Conservation (phyloP, 1,140 invertebrate species). For the Meloidogyne hapla region DNA sequence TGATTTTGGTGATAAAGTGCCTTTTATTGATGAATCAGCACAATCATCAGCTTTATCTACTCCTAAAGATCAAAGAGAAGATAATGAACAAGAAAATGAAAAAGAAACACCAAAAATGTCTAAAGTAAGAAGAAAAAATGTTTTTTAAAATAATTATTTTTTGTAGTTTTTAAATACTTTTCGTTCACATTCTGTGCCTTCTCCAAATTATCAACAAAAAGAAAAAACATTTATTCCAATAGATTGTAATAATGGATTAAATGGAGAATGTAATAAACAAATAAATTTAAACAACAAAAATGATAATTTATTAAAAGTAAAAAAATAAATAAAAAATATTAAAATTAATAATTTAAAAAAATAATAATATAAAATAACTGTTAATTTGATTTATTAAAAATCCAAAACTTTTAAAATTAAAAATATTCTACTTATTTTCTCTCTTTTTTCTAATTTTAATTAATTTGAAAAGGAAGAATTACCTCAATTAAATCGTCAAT, state of each 20-base stretch:
- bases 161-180: not conserved
- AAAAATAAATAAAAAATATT: too few species aligned
- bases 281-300: not conserved
- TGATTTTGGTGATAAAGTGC: not conserved
- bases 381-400: too few species aligned
- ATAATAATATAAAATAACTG: too few species aligned
- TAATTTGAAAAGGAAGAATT: too few species aligned
- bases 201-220: not conserved
- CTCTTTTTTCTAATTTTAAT: too few species aligned
- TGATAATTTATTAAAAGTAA: too few species aligned
- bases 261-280: not conserved
- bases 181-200: not conserved
- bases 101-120: too few species aligned
- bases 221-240: not conserved
- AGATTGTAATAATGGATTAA: not conserved
- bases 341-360: too few species aligned
- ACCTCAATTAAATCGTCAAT: not conserved
- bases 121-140: too few species aligned
- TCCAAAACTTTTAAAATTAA: too few species aligned
- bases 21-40: slow-evolving; percentile 25
- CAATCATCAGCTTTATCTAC: not conserved
- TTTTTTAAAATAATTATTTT: too few species aligned
- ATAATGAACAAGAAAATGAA: not conserved
- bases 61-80: not conserved
- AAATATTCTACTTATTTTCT: too few species aligned